phyloP scores from a whole-genome alignment of 2,888 invertebrate genomes.

The Drosophila demipolita region DNA sequence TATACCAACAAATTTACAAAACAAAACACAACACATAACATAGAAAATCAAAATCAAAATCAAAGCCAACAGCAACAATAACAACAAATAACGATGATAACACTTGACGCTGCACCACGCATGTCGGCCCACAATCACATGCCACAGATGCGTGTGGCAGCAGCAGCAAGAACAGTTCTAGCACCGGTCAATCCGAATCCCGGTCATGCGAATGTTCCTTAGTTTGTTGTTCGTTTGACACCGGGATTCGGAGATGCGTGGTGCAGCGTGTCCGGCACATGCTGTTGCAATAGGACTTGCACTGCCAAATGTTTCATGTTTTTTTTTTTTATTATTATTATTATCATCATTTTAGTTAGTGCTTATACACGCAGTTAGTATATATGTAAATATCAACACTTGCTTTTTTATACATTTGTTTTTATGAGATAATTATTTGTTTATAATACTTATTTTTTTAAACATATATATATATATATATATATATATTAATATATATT shows the following conservation, averaged over 20 bases:
- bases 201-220: too few species aligned
- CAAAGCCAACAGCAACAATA: constrained; percentile 42
- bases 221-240: too few species aligned
- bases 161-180: too few species aligned
- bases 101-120: too few species aligned
- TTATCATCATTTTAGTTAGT: constrained; percentile 33
- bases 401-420: constrained; percentile 47
- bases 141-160: too few species aligned
- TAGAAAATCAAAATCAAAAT: constrained; percentile 48
- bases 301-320: constrained; percentile 62
- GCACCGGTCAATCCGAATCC: too few species aligned
- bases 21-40: constrained; percentile 6
- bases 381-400: neutral
- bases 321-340: constrained; percentile 16
- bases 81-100: constrained; percentile 8
- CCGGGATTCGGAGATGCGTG: too few species aligned
- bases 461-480: neutral
- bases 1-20: constrained; percentile 13
- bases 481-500: neutral
- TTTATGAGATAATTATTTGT: constrained; percentile 48
- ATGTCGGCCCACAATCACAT: too few species aligned
- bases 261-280: too few species aligned
- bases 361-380: constrained; percentile 23
- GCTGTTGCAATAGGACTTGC: too few species aligned
- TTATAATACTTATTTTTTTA: neutral